phyloP scores from a whole-genome alignment of 1,140 invertebrate genomes.

The Nixonia krombeini region DNA sequence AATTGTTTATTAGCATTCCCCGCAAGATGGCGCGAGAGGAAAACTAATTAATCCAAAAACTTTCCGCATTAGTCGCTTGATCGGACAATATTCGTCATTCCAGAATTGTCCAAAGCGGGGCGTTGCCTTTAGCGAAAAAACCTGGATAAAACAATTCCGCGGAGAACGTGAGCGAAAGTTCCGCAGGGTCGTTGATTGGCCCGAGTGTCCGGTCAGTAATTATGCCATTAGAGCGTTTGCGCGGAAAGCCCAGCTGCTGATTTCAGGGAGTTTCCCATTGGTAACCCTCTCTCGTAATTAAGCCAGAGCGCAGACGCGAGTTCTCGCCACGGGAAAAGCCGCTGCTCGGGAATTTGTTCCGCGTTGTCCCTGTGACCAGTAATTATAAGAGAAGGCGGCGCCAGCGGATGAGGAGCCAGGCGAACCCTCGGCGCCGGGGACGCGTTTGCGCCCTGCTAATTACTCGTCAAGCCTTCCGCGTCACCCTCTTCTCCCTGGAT shows the following conservation, averaged over 20 bases:
- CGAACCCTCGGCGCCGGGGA: slow-evolving; percentile 13
- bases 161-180: too few species aligned
- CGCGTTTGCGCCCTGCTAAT: slow-evolving; percentile 59
- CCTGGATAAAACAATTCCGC: too few species aligned
- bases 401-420: slow-evolving; percentile 35
- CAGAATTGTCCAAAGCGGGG: too few species aligned
- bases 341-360: slow-evolving; percentile 37
- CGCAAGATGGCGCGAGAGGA: too few species aligned
- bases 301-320: slow-evolving; percentile 54
- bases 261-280: slow-evolving; percentile 52
- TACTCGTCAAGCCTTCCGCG: slow-evolving; percentile 60
- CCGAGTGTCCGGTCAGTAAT: slow-evolving; percentile 57
- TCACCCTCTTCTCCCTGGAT: slow-evolving; percentile 32
- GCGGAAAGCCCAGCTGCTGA: slow-evolving; percentile 36
- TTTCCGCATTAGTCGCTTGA: too few species aligned
- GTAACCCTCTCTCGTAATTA: slow-evolving; percentile 61
- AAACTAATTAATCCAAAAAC: too few species aligned
- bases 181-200: too few species aligned
- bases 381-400: slow-evolving; percentile 58
- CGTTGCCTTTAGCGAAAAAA: too few species aligned
- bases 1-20: slow-evolving; percentile 3
- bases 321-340: too few species aligned
- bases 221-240: slow-evolving; percentile 63
- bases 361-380: slow-evolving; percentile 50
- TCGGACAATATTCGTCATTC: too few species aligned